Conservation (phyloP, 1,140 invertebrate species). For the Hylyphantes graminicola region DNA sequence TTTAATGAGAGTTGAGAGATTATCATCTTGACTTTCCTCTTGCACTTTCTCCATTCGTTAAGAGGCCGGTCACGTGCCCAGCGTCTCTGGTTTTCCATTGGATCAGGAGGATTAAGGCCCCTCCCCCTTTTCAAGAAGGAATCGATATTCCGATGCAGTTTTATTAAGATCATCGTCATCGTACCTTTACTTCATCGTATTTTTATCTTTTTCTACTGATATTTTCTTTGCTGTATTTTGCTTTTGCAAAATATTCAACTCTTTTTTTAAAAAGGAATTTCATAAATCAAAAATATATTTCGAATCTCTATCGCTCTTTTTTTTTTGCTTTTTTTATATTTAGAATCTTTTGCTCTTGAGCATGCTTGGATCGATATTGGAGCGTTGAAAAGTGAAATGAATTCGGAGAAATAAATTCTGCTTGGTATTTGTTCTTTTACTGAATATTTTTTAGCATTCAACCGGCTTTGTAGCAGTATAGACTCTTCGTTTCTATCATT, state of each 20-base stretch:
- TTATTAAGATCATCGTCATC: slow-evolving; percentile 51
- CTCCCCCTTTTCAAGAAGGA: neutral
- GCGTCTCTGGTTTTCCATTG: slow-evolving; percentile 33
- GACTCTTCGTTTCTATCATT: no score
- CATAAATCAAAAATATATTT: no score
- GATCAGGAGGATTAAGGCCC: slow-evolving; percentile 21
- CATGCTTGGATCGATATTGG: neutral
- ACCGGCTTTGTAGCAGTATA: no score
- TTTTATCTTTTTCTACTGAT: neutral
- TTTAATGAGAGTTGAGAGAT: slow-evolving; percentile 1
- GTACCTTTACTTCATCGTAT: slow-evolving; percentile 26
- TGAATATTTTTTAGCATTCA: no score
- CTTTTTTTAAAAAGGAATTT: no score
- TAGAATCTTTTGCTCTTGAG: neutral
- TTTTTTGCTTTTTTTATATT: no score
- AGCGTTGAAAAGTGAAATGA: neutral
- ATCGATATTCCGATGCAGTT: slow-evolving; percentile 50
- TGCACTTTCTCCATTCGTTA: slow-evolving; percentile 30
- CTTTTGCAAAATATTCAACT: no score
- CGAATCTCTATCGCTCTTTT: no score
- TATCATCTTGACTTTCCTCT: neutral
- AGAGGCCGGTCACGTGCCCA: slow-evolving; percentile 29
- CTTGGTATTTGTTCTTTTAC: no score
- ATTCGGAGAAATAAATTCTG: no score
- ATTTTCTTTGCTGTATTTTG: no score